phyloP scores from a whole-genome alignment of 2,797 vertebrate genomes.

The Meriones psammophilus region DNA sequence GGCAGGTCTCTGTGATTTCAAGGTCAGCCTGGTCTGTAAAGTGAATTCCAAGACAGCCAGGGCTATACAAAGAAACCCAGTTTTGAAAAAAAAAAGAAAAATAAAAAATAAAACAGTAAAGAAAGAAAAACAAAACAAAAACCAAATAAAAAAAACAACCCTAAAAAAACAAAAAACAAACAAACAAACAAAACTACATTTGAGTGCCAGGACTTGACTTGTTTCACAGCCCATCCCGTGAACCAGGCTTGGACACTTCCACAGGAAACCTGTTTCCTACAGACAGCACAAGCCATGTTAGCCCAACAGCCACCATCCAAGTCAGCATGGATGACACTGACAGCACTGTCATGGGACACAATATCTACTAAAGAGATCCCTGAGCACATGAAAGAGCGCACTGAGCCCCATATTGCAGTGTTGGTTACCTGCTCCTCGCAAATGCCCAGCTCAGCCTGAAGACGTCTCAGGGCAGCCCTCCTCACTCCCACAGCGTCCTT shows the following conservation, averaged over 20 bases:
- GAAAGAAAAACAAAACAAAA: not conserved
- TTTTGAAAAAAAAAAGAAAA: too few relatives aligned
- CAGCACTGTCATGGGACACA: too few relatives aligned
- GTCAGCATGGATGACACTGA: not conserved
- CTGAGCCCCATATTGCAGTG: not conserved
- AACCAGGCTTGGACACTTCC: not conserved
- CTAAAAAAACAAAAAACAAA: too few relatives aligned
- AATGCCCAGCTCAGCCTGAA: slow-evolving; percentile 94
- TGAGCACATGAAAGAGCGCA: not conserved
- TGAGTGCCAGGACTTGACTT: not conserved
- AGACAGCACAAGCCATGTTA: not conserved
- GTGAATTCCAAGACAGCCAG: not conserved
- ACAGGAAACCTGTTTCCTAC: not conserved
- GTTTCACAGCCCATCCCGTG: not conserved
- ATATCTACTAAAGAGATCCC: not conserved
- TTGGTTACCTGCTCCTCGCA: slow-evolving; percentile 91
- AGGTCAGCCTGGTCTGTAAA: not conserved
- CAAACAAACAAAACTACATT: too few relatives aligned
- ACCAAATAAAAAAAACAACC: not conserved
- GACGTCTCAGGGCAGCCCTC: slow-evolving; percentile 93
- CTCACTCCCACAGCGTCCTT: slow-evolving; percentile 91
- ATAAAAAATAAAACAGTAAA: too few relatives aligned
- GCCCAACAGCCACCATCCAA: not conserved
- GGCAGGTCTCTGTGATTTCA: not conserved
- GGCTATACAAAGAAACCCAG: too few relatives aligned